Base-by-base conservation (phyloP, 2,888 invertebrate species). In the Rhabditophanes sp. region DNA sequence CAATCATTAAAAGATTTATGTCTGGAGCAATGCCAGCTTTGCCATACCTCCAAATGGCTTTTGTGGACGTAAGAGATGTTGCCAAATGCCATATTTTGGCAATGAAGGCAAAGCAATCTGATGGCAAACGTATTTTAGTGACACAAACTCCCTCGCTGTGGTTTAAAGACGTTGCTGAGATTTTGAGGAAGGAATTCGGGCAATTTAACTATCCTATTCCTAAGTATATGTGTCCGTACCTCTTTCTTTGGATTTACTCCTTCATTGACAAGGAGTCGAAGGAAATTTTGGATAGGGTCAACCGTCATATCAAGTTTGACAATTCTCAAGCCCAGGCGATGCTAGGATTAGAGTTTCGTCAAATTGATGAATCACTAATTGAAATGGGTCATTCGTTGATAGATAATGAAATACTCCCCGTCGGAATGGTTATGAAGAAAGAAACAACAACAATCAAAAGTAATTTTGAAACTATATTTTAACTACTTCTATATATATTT, bases 41-140 rank as follows among this genome's bases (percentile, higher is more conserved):
- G 8, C 61, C 71, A 4, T 66, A 67, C 35, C 56, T 72, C 22
- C 66, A 65, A 46, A 61, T 72, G 44, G 61, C 67, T 7, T 44
- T 70, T 20, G 68, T 69, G 37, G 73, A 73, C 53, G 72, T 73
- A 2, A 54, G 73, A 25, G 72, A 73, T 53, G 72, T 73, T 2
- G 72, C 72, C 5, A 41, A 52, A 33, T 38, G 2, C 2, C 72
- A 72, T 52, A 56, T 71, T 33, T 66, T 68, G 50, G 71, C 70
- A 26, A 68, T 72, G 66, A 27, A 64, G 3, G 40, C 60, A 21
- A 59, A 66, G 4, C 67, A 68, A 39, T 68, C 70, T 21, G 68
- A 67, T 41, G 69, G 69, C 54, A 44, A 65, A 31, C 62, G 72
- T 21, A 69, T 70, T 41, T 36, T 62, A 40, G 39, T 50, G 7